Evolutionary conservation across 2,888 invertebrate species (phyloP).

Genomic region (Platypus cylindrus): DNA sequence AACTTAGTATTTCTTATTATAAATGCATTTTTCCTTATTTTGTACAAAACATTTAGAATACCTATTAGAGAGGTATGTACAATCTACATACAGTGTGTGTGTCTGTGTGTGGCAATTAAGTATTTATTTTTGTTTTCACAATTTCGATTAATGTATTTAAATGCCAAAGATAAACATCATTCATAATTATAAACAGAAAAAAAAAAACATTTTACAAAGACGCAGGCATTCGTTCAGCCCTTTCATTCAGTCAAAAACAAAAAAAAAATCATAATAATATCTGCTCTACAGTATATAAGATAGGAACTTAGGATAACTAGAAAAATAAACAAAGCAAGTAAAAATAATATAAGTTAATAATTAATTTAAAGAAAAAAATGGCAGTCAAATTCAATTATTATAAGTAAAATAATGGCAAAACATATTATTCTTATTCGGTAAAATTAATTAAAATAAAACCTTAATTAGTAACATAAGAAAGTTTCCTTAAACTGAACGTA

Average conservation of each 20-base stretch:
- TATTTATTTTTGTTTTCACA: slow-evolving; percentile 6
- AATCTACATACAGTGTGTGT: no score
- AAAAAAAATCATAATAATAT: slow-evolving; percentile 18
- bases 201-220: background rate
- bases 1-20: no score
- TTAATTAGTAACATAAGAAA: no score
- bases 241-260: no score
- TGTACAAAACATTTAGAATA: no score
- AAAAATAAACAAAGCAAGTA: slow-evolving; percentile 29
- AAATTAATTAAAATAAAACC: no score
- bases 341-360: slow-evolving; percentile 26
- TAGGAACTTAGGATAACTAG: slow-evolving; percentile 31
- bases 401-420: slow-evolving; percentile 26
- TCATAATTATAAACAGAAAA: slow-evolving; percentile 1
- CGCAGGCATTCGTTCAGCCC: slow-evolving; percentile 16
- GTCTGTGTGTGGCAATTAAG: slow-evolving; percentile 5
- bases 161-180: slow-evolving; percentile 1
- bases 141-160: slow-evolving; percentile 4
- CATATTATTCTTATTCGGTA: slow-evolving; percentile 6
- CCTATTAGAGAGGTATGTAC: no score
- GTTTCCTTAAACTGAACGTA: no score
- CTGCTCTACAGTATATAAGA: slow-evolving; percentile 25
- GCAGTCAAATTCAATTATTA: slow-evolving; percentile 29
- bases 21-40: no score
- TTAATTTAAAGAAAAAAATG: slow-evolving; percentile 28